These are phyloP conservation scores for Heliconius cydno DNA, from an alignment of 2,888 invertebrate genomes.

Conservation along the genomic window DNA sequence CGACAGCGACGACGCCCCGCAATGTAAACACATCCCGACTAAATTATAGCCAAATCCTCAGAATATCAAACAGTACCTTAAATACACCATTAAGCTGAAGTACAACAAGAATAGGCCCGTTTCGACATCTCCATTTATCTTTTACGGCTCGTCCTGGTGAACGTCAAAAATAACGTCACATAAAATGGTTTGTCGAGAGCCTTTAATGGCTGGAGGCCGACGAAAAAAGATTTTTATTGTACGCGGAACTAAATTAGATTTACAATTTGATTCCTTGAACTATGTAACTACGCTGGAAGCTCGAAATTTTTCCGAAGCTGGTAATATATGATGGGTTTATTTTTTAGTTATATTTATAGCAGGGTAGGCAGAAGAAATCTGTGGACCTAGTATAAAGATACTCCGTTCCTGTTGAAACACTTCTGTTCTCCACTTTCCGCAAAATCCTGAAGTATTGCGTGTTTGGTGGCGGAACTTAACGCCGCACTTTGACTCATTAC, in stretches of 20 bases:
- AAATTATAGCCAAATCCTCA: background rate
- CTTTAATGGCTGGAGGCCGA: slow-evolving; percentile 28
- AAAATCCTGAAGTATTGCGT: no score
- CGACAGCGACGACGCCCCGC: slow-evolving; percentile 4
- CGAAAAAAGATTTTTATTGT: slow-evolving; percentile 34
- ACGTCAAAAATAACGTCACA: slow-evolving; percentile 42
- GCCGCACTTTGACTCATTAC: no score
- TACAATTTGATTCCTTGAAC: slow-evolving; percentile 25
- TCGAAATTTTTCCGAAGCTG: slow-evolving; percentile 7
- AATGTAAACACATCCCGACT: slow-evolving; percentile 16
- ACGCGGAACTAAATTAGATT: slow-evolving; percentile 32
- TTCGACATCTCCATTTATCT: slow-evolving; percentile 33
- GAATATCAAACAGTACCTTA: slow-evolving; percentile 4
- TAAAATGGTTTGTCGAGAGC: slow-evolving; percentile 33
- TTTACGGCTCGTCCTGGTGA: slow-evolving; percentile 42
- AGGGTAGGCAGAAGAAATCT: no score
- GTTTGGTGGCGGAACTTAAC: no score
- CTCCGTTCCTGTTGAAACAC: no score
- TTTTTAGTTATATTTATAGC: no score
- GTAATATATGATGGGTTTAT: slow-evolving; percentile 1
- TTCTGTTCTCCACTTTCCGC: no score
- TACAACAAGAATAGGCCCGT: slow-evolving; percentile 26
- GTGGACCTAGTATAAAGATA: no score
- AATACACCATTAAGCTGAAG: background rate
- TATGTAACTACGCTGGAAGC: background rate